These are phyloP conservation scores for Lamproptera curius DNA, from an alignment of 2,888 invertebrate species.

Conservation along the genomic window DNA sequence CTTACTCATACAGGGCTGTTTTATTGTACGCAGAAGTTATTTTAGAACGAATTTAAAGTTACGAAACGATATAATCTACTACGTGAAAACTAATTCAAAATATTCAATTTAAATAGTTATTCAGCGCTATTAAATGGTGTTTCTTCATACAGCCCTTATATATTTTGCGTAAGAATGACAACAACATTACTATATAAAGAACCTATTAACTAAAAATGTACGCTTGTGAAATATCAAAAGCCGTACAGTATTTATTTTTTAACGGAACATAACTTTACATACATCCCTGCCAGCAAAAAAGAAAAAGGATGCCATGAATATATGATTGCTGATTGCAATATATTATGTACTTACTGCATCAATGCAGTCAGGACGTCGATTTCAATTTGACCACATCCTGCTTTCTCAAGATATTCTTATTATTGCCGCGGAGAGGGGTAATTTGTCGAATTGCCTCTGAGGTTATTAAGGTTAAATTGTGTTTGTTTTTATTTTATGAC, in stretches of 20 bases:
- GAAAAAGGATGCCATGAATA: slow-evolving; percentile 61
- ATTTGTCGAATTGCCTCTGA: slow-evolving; percentile 35
- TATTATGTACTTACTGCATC: slow-evolving; percentile 53
- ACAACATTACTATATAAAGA: no score
- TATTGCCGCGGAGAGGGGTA: slow-evolving; percentile 40
- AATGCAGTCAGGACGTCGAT: slow-evolving; percentile 67
- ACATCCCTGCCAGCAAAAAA: slow-evolving; percentile 42
- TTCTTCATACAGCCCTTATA: no score
- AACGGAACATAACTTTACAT: no score
- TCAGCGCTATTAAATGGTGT: no score
- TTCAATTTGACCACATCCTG: slow-evolving; percentile 74
- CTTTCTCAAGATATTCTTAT: slow-evolving; percentile 63
- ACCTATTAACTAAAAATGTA: no score
- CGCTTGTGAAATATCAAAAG: no score
- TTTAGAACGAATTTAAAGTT: not conserved
- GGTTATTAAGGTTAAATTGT: slow-evolving; percentile 23
- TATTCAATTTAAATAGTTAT: no score
- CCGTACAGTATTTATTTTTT: no score
- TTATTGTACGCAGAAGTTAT: slow-evolving; percentile 16
- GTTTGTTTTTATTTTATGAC: no score
- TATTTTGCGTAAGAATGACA: no score
- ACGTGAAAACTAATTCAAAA: no score
- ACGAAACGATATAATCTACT: not conserved
- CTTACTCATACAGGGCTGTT: slow-evolving; percentile 41
- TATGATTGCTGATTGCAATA: slow-evolving; percentile 66